Evolutionary conservation across 2,888 invertebrate species (phyloP).

Genomic region (Parochlus steinenii): DNA sequence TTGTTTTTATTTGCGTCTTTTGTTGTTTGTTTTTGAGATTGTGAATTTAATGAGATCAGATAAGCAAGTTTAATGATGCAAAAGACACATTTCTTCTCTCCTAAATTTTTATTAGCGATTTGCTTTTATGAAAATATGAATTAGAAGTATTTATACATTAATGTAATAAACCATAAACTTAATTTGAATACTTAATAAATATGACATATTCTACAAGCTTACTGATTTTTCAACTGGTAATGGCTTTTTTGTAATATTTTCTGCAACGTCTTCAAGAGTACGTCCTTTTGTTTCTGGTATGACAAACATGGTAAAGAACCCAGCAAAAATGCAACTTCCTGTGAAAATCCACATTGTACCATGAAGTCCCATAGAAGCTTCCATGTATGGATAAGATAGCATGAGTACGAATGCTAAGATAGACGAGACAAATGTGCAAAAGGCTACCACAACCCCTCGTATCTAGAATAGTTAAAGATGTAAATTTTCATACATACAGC

Average conservation of each 20-base stretch:
- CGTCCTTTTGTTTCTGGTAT: constrained; percentile 10
- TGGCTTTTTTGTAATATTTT: constrained; percentile 4
- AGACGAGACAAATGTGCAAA: constrained; percentile 5
- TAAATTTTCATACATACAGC: too few species aligned
- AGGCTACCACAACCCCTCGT: constrained; percentile 5
- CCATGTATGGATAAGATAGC: constrained; percentile 3
- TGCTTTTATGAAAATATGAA: too few species aligned
- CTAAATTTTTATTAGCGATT: too few species aligned
- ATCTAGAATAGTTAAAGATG: constrained; percentile 1
- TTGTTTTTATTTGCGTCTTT: too few species aligned
- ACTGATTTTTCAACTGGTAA: too few species aligned
- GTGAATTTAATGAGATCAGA: too few species aligned
- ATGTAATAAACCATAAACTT: background rate
- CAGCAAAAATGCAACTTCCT: constrained; percentile 3
- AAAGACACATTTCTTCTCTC: too few species aligned
- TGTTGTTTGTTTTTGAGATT: too few species aligned
- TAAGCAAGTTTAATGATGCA: too few species aligned
- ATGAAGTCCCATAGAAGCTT: constrained; percentile 3
- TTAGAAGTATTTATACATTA: too few species aligned
- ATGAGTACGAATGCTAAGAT: constrained; percentile 6
- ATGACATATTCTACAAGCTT: too few species aligned
- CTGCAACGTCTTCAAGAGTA: constrained; percentile 10
- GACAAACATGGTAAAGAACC: constrained; percentile 6
- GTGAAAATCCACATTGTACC: constrained; percentile 3
- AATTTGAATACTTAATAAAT: too few species aligned